Percentiles rank a stretch among this genome's conserved stretches.
phyloP scores from a whole-genome alignment of 2,888 invertebrate species.

The Eucera pruinosa region DNA sequence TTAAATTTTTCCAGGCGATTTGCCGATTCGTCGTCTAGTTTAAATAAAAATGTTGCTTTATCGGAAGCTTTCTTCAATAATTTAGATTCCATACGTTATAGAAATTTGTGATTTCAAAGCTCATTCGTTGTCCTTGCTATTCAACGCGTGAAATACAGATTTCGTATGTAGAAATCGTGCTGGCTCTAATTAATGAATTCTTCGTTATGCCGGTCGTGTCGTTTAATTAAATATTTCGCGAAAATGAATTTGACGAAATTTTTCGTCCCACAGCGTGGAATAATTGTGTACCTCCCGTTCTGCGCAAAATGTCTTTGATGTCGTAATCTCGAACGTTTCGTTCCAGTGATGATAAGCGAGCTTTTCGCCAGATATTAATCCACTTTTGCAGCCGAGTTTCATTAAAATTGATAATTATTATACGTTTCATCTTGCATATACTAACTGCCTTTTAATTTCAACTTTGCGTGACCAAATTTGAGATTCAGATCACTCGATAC shows the following conservation, averaged over 20 bases:
- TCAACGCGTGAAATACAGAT: neutral
- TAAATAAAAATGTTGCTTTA: neutral
- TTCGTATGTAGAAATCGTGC: neutral
- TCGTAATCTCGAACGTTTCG: neutral
- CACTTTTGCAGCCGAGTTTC: neutral
- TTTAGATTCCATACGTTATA: too few relatives aligned
- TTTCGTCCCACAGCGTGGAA: slow-evolving; percentile 16
- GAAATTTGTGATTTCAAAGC: neutral
- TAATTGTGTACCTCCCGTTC: slow-evolving; percentile 10
- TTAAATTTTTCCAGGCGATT: neutral
- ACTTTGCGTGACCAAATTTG: too few relatives aligned
- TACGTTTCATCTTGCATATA: neutral
- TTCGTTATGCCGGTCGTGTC: neutral
- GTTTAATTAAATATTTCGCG: slow-evolving; percentile 37
- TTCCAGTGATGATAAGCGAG: neutral
- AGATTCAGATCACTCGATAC: too few relatives aligned
- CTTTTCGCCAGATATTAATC: neutral
- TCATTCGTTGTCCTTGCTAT: neutral
- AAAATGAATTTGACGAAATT: slow-evolving; percentile 33
- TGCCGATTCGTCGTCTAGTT: neutral
- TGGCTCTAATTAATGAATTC: slow-evolving; percentile 8
- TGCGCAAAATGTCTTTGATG: slow-evolving; percentile 22
- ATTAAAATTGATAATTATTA: slow-evolving; percentile 18
- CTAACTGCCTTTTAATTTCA: neutral
- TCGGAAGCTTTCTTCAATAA: too few relatives aligned